Evolutionary conservation across 2,113 vertebrate genomes (phyloP).

Genomic region (Eclectus roratus): DNA sequence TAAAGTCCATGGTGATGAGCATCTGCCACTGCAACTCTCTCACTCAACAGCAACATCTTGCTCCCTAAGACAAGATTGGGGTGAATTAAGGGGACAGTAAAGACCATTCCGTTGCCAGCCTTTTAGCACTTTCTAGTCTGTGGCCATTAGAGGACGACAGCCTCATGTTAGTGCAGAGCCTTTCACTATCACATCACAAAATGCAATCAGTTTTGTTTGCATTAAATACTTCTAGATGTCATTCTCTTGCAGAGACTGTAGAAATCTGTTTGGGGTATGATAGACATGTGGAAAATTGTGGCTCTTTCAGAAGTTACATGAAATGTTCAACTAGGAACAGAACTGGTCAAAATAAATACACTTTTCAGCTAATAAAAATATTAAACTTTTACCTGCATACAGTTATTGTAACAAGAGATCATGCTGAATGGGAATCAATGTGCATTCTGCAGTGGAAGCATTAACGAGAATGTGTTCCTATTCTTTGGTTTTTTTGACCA

Average conservation of each 20-base stretch:
- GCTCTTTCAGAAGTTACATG: neutral
- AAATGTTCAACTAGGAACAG: neutral
- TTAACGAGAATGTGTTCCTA: neutral
- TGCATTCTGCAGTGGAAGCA: neutral
- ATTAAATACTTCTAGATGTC: rapidly evolving
- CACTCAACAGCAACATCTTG: neutral
- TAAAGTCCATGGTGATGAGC: neutral
- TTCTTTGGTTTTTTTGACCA: neutral
- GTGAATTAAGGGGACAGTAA: neutral
- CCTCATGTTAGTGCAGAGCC: neutral
- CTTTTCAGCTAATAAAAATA: neutral
- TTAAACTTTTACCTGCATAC: neutral
- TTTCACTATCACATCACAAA: neutral
- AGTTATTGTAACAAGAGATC: neutral
- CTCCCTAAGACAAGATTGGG: neutral
- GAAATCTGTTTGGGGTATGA: neutral
- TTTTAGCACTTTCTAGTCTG: neutral
- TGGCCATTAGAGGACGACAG: neutral
- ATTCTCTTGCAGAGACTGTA: neutral
- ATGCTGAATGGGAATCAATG: neutral
- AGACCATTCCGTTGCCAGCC: neutral
- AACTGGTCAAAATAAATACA: neutral
- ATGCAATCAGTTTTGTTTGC: neutral
- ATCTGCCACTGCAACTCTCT: neutral
- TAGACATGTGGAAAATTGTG: neutral